phyloP scores from a whole-genome alignment of 2,888 invertebrate genomes.

The Eupithecia pulchellata region DNA sequence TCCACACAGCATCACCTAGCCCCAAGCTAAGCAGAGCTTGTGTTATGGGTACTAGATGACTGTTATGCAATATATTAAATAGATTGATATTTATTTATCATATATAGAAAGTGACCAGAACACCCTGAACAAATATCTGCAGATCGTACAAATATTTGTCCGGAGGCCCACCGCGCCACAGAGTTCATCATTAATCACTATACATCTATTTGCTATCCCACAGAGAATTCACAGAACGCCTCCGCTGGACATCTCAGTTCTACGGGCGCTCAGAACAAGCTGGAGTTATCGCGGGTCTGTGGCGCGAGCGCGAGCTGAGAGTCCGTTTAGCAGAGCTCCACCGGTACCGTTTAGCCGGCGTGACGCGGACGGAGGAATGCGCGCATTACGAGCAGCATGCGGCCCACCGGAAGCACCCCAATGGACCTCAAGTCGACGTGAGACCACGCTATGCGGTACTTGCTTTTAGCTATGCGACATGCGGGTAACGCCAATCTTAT shows the following conservation, averaged over 20 bases:
- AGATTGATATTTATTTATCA: no score
- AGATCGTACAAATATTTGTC: no score
- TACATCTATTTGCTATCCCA: neutral
- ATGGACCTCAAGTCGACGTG: constrained; percentile 86
- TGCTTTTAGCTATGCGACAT: constrained; percentile 45
- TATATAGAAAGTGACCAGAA: no score
- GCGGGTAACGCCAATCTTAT: constrained; percentile 32
- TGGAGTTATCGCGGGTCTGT: constrained; percentile 90
- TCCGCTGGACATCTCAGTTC: constrained; percentile 95
- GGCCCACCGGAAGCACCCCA: constrained; percentile 85
- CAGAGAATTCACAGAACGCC: constrained; percentile 92
- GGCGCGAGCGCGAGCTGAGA: constrained; percentile 93
- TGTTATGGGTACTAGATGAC: no score
- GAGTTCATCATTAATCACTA: no score
- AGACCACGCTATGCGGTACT: constrained; percentile 68
- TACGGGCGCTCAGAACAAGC: constrained; percentile 94
- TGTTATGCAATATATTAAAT: no score
- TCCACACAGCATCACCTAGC: no score
- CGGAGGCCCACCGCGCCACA: no score
- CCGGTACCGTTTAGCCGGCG: constrained; percentile 93
- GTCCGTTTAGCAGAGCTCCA: constrained; percentile 92
- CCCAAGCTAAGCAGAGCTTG: no score
- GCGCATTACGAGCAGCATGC: constrained; percentile 94
- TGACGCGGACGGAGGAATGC: constrained; percentile 93
- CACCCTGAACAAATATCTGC: no score